phyloP scores from a whole-genome alignment of 2,113 vertebrate genomes.

The Sarotherodon lohbergeri region DNA sequence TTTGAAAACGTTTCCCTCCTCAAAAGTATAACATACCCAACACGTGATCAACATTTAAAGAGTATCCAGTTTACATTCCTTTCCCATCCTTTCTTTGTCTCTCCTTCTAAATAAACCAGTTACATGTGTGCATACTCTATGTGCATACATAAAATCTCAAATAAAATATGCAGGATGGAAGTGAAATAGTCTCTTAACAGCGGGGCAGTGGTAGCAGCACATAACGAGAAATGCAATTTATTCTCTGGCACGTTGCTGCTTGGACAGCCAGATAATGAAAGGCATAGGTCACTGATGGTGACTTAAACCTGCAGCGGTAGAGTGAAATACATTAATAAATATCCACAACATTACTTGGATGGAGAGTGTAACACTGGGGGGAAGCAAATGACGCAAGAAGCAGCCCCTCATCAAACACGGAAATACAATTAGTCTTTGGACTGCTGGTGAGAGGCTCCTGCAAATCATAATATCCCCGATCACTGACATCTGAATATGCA shows the following conservation, averaged over 20 bases:
- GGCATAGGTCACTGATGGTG: slow-evolving; percentile 97
- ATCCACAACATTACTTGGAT: slow-evolving; percentile 89
- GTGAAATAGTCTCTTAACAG: slow-evolving; percentile 69
- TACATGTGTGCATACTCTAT: slow-evolving; percentile 12
- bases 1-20: slow-evolving; percentile 12
- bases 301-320: slow-evolving; percentile 93
- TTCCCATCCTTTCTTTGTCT: neutral
- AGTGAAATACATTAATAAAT: slow-evolving; percentile 94
- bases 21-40: neutral
- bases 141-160: slow-evolving; percentile 1
- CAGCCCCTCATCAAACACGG: slow-evolving; percentile 55
- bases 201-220: slow-evolving; percentile 68
- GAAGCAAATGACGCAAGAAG: slow-evolving; percentile 63
- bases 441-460: slow-evolving; percentile 50
- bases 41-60: slow-evolving; percentile 51
- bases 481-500: slow-evolving; percentile 73
- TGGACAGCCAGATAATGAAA: slow-evolving; percentile 99
- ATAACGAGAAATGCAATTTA: slow-evolving; percentile 99
- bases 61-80: neutral
- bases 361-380: slow-evolving; percentile 70
- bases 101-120: slow-evolving; percentile 16
- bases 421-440: slow-evolving; percentile 67
- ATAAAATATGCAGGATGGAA: slow-evolving; percentile 60
- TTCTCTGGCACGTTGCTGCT: slow-evolving; percentile 90
- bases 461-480: slow-evolving; percentile 73